A percentile compares a stretch with the other conserved stretches of the same genome.
These are phyloP conservation scores for Cephus rjabovi DNA, from an alignment of 2,888 invertebrate species.

Conservation along the genomic window DNA sequence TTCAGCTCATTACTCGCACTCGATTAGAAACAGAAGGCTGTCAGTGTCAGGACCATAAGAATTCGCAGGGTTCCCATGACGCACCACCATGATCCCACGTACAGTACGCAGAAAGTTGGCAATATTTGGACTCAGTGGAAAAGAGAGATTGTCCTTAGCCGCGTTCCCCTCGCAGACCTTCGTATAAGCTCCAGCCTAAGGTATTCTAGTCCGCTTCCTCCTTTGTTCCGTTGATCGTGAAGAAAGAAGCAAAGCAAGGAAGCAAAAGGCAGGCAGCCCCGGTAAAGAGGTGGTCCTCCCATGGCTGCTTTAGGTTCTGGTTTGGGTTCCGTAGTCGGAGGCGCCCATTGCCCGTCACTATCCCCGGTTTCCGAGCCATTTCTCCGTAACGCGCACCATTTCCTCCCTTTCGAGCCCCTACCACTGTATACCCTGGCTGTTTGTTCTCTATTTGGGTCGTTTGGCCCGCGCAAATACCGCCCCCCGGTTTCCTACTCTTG, in stretches of 20 bases:
- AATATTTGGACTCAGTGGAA: background rate
- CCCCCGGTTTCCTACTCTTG: conserved; percentile 37
- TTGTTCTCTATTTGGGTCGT: conserved; percentile 65
- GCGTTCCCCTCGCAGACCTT: conserved; percentile 40
- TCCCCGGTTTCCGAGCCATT: conserved; percentile 67
- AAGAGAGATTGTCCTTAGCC: background rate
- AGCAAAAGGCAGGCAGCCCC: conserved; percentile 19
- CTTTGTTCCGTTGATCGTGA: conserved; percentile 51
- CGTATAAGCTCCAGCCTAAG: conserved; percentile 29
- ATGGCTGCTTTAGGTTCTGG: conserved; percentile 26
- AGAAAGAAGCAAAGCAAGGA: conserved; percentile 22
- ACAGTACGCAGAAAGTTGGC: background rate
- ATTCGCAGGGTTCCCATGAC: conserved; percentile 43
- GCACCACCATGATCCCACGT: background rate
- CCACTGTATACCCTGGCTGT: conserved; percentile 47
- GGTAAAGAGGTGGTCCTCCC: conserved; percentile 33
- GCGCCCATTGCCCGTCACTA: conserved; percentile 63
- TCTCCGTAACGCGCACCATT: conserved; percentile 66
- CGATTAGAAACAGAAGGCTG: conserved; percentile 63
- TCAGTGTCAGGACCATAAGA: conserved; percentile 50
- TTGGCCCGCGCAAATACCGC: conserved; percentile 64
- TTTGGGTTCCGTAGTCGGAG: conserved; percentile 40
- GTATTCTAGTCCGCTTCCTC: conserved; percentile 56
- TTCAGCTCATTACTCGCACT: conserved; percentile 58
- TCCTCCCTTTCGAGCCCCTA: conserved; percentile 59